Base-by-base conservation (phyloP, 2,113 vertebrate species). In the Cinclus mexicanus region DNA sequence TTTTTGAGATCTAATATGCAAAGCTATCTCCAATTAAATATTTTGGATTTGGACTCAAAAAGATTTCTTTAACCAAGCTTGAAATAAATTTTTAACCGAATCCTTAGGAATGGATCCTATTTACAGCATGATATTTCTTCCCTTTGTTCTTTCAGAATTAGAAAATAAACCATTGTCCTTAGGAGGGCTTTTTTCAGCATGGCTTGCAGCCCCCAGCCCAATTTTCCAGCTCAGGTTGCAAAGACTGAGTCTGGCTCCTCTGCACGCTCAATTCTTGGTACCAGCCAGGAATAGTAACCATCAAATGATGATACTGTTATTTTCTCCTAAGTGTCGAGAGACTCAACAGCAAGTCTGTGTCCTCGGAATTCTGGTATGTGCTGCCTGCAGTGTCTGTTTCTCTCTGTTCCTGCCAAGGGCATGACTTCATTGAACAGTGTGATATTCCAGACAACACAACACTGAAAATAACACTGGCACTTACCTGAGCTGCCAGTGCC, bases 401-500 rank as follows among this genome's bases (percentile, higher is more conserved):
- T 65, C 53, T 60, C 55, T 76, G 50, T 8, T 19, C 52, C 75
- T 81, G 89, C 79, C 91, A 87, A 46, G 47, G 52, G 17, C 83
- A 59, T 64, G 90, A 75, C 90, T 78, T 80, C 83, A 74, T 25
- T 74, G 28, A 42, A 11, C 47, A 14, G 44, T 7, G 16, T 67
- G 44, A 60, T 80, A 67, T 59, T 69, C 46, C 85, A 61, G 64
- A 74, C 78, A 83, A 64, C 75, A 82, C 59, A 49, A 50, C 55
- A 18, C 86, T 8, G 65, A 94, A 69, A 65, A 83, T 49, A 93
- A 79, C 6, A 6, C 83, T 23, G 65, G 24, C 71, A 93, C 98
- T 87, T 98, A 98, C 97, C 98, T 98, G 98, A 98, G 97, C 97
- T 97, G 93, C 98, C 93, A 53, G 98, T 97, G 13, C 98, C 98